Base-by-base conservation (phyloP, 2,888 invertebrate species). In the Steinernema carpocapsae region DNA sequence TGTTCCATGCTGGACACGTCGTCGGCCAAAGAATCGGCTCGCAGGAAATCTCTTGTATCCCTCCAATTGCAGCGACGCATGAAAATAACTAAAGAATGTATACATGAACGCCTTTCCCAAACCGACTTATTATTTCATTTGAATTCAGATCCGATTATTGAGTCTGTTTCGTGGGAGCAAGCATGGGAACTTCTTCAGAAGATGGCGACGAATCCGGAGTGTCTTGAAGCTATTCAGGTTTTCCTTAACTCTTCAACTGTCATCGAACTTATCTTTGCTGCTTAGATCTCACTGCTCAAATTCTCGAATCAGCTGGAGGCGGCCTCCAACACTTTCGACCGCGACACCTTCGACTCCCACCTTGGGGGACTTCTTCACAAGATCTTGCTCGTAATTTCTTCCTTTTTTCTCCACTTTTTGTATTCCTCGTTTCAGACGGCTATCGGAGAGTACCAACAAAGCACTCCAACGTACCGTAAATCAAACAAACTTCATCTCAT, bases 151-250 rank as follows among this genome's bases (percentile, higher is more conserved):
- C 78, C 81, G 46, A 79, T 79, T 51, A 80, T 82, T 71, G 83
- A 83, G 64, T 79, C 79, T 72, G 81, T 83, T 64, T 81, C 81
- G 59, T 85, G 89, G 64, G 91, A 91, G 81, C 88, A 89, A 70
- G 90, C 90, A 17, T 88, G 91, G 80, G 88, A 88, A 74, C 89
- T 90, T 12, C 88, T 91, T 74, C 89, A 89, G 80, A 89, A 90
- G 79, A 90, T 91, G 88, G 90, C 91, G 7, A 85, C 88, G 74
- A 91, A 91, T 83, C 88, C 90, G 59, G 91, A 91, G 86, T 91
- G 91, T 82, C 87, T 91, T 45, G 89, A 90, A n/a, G 88, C 89
- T 45, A 88, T 91, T 74, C 88, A 91, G 76, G 88, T 89, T 89
- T 89, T n/a, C 87, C 91, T 70, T 72, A 17, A 26, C n/a, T 14